A percentile compares a stretch with the other conserved stretches of the same genome.
phyloP scores from a whole-genome alignment of 2,888 invertebrate genomes.

The Oeneis ivallda region DNA sequence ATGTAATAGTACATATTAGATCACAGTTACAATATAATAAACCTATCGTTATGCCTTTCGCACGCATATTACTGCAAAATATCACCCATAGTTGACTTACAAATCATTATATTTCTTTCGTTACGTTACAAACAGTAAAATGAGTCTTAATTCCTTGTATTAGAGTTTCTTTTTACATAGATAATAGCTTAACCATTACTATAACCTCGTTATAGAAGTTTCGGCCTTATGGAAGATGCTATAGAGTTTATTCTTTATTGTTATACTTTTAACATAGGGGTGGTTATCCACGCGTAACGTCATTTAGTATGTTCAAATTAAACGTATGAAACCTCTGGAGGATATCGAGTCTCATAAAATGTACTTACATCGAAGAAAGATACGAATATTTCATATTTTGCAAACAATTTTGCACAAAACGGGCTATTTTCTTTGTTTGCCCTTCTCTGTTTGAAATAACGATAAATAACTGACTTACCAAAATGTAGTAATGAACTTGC shows the following conservation, averaged over 20 bases:
- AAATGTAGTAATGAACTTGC: too few species aligned
- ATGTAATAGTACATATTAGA: conserved; percentile 26
- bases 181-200: not conserved
- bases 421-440: too few species aligned
- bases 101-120: conserved; percentile 22
- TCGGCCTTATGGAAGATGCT: not conserved
- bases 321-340: conserved; percentile 15
- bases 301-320: conserved; percentile 47
- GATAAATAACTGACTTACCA: too few species aligned
- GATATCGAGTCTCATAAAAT: not conserved
- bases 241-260: conserved; percentile 16
- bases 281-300: conserved; percentile 60
- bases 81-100: conserved; percentile 32
- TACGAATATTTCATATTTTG: not conserved
- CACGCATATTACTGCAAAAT: conserved; percentile 35
- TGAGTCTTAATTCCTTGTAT: not conserved
- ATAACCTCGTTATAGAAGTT: not conserved
- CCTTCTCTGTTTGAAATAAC: too few species aligned
- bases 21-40: conserved; percentile 28
- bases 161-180: conserved; percentile 17
- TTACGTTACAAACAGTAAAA: conserved; percentile 13
- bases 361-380: not conserved
- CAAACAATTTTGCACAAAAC: too few species aligned
- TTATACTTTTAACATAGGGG: conserved; percentile 49
- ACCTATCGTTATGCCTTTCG: conserved; percentile 32